Conservation (phyloP, 2,797 vertebrate species). For the Poliocrania exsul region DNA sequence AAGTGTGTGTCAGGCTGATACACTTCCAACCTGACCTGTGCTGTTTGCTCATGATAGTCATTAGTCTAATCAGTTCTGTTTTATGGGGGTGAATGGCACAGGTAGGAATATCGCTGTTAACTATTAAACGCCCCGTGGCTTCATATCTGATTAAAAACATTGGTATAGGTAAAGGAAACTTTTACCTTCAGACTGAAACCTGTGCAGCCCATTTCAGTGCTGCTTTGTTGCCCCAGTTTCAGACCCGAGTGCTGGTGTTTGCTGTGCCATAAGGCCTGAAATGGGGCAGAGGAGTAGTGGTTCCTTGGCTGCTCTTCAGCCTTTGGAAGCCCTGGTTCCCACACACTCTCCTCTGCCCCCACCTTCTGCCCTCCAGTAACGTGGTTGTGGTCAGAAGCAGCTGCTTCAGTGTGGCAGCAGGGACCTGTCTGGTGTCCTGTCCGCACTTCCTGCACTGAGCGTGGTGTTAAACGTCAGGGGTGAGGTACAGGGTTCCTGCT, state of each 20-base stretch:
- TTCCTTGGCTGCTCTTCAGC: neutral
- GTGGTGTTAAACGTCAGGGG: neutral
- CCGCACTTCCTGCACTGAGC: rapidly evolving
- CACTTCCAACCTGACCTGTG: neutral
- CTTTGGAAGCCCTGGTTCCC: neutral
- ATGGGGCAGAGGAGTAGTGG: neutral
- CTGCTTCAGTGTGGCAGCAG: neutral
- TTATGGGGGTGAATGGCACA: neutral
- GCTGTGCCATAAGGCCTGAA: neutral
- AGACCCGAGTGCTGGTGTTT: rapidly evolving
- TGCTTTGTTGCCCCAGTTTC: neutral
- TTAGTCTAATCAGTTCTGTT: neutral
- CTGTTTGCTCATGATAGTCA: neutral
- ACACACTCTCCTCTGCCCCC: neutral
- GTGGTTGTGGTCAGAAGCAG: rapidly evolving
- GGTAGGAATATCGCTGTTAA: neutral
- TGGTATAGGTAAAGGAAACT: neutral
- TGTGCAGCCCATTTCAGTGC: rapidly evolving
- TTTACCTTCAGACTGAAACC: neutral
- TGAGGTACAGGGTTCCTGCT: neutral
- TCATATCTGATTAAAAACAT: neutral
- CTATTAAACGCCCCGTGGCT: neutral
- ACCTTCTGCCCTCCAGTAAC: neutral
- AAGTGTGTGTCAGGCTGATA: neutral
- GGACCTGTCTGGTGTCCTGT: neutral